Evolutionary conservation across 1,140 invertebrate species (phyloP).

Genomic region (Coptotermes formosanus): DNA sequence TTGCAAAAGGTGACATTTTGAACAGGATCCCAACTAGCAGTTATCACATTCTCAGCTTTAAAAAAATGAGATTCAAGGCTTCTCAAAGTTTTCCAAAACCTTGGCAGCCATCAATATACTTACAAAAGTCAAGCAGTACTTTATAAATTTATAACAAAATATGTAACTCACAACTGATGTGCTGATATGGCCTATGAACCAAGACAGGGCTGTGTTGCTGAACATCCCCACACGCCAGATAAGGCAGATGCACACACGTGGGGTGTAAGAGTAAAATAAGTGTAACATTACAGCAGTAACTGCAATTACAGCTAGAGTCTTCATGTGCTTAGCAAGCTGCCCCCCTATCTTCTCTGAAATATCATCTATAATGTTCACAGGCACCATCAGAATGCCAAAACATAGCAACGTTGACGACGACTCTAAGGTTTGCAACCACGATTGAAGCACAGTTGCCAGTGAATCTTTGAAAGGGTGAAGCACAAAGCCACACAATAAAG

Average conservation of each 20-base stretch:
- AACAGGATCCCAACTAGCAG: too few relatives aligned
- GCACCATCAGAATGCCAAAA: constrained; percentile 70
- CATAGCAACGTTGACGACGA: constrained; percentile 59
- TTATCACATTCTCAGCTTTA: too few relatives aligned
- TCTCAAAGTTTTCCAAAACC: too few relatives aligned
- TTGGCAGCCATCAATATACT: too few relatives aligned
- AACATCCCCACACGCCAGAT: constrained; percentile 49
- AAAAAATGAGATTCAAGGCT: too few relatives aligned
- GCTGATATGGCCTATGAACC: constrained; percentile 51
- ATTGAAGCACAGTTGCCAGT: constrained; percentile 64
- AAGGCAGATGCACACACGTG: constrained; percentile 52
- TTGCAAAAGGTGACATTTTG: too few relatives aligned
- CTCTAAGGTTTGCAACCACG: constrained; percentile 68
- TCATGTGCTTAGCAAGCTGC: constrained; percentile 59
- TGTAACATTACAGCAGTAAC: constrained; percentile 42
- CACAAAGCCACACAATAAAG: constrained; percentile 85
- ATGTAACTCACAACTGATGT: constrained; percentile 47
- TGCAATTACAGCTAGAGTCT: constrained; percentile 51
- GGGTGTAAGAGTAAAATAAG: constrained; percentile 54
- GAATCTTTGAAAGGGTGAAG: constrained; percentile 85
- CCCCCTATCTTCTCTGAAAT: constrained; percentile 69
- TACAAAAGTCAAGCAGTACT: neutral
- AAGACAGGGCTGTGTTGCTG: constrained; percentile 46
- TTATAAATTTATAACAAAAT: constrained; percentile 18
- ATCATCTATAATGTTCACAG: constrained; percentile 67